Evolutionary conservation across 2,797 vertebrate species (phyloP), one percentile per base, ranked within the genome.

Genomic region (Amniataba percoides): DNA sequence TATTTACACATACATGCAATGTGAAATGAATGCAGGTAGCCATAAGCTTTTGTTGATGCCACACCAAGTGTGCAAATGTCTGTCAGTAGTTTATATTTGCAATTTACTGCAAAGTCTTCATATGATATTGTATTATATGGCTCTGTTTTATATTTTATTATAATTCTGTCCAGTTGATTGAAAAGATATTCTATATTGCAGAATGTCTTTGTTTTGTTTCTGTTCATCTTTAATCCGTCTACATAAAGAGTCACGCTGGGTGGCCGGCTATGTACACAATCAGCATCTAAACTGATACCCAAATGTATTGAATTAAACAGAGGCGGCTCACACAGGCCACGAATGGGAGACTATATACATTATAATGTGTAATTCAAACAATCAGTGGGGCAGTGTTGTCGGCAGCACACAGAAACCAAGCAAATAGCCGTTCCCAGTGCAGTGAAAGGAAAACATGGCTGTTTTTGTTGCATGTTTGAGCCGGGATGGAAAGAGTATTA

Each of bases 11-110:
- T 70, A 85, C 62, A 83, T 45, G 63, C 83, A 84, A 80, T 87
- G 81, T 92, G 90, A 93, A 87, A 90, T 81, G 60, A 89, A 90
- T 87, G 86, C 93, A 94, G 90, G 91, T 94, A 93, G 92, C 78
- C 86, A 93, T 93, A 94, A 91, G 88, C 93, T 93, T 86, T 91
- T 89, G 53, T 89, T 82, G 73, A 68, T 84, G 78, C 75, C 80
- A 84, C 77, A 85, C 81, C 58, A 65, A 86, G 86, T 89, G 80
- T 91, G 81, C 69, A 92, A 84, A 83, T 83, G 85, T 69, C 75
- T 85, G 81, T 80, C 77, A 75, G 19, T 90, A 83, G 65, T 90
- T 87, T 77, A 71, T 77, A 81, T 89, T 89, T 92, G 86, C 86
- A 86, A 86, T 85, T 91, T 90, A 88, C 83, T 91, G 79, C 89